These are phyloP conservation scores for Drosophila pseudotalamancana DNA, from an alignment of 2,888 invertebrate species.

Conservation along the genomic window DNA sequence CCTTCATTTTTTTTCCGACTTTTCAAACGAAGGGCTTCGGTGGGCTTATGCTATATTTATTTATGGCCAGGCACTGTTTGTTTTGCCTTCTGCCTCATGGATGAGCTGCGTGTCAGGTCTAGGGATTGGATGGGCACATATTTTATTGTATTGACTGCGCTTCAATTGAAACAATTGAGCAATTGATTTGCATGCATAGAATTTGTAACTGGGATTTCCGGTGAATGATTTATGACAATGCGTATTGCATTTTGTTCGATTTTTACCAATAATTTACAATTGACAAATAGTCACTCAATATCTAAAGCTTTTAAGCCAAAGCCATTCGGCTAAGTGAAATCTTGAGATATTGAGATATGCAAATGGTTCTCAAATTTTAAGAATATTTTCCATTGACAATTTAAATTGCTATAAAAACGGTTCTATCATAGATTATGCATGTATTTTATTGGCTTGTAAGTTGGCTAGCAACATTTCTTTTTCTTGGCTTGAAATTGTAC, in stretches of 20 bases:
- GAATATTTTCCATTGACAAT: constrained; percentile 20
- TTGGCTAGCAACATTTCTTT: background rate
- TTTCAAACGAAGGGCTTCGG: constrained; percentile 27
- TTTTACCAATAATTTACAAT: constrained; percentile 21
- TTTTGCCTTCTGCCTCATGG: constrained; percentile 24
- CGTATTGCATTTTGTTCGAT: constrained; percentile 30
- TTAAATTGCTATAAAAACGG: constrained; percentile 1
- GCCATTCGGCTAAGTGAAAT: background rate
- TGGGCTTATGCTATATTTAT: constrained; percentile 74
- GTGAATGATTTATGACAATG: constrained; percentile 70
- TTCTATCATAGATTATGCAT: background rate
- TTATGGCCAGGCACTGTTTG: constrained; percentile 71
- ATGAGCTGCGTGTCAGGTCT: constrained; percentile 17
- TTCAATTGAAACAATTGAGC: constrained; percentile 72
- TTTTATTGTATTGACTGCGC: constrained; percentile 54
- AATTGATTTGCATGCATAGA: constrained; percentile 74
- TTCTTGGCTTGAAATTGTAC: background rate
- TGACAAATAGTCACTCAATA: constrained; percentile 28
- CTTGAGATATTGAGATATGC: too few relatives aligned
- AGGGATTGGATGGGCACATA: constrained; percentile 13
- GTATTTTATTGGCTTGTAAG: background rate
- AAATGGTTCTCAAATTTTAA: too few relatives aligned
- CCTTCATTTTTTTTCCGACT: constrained; percentile 4
- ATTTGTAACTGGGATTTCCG: constrained; percentile 72
- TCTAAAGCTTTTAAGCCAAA: background rate